phyloP scores from a whole-genome alignment of 2,797 vertebrate genomes.

The Gadopsis marmoratus region DNA sequence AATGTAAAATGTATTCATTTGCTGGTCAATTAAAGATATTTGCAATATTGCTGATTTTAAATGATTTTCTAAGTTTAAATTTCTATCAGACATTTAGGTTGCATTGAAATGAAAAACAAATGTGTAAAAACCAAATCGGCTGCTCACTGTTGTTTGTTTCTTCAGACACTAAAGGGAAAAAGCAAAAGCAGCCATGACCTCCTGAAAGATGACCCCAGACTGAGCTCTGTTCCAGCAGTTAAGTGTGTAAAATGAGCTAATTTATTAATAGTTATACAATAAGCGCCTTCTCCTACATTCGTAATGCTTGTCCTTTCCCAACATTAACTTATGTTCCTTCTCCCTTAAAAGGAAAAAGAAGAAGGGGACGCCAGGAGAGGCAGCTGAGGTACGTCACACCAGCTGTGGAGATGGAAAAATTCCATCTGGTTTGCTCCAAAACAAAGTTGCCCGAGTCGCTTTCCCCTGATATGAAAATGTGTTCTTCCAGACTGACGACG shows the following conservation, averaged over 20 bases:
- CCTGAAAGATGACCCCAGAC: constrained; percentile 93
- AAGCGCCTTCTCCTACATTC: not conserved
- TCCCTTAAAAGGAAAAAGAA: constrained; percentile 58
- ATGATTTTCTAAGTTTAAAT: not conserved
- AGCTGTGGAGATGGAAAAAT: not conserved
- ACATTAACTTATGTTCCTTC: not conserved
- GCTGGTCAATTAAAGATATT: not conserved
- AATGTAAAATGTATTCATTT: not conserved
- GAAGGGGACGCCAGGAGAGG: constrained; percentile 51
- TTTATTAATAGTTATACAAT: not conserved
- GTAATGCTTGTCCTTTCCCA: not conserved
- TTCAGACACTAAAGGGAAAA: constrained; percentile 94
- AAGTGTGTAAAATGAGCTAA: constrained; percentile 79
- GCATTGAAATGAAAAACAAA: not conserved
- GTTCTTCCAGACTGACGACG: constrained; percentile 59
- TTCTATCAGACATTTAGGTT: not conserved
- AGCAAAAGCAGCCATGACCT: constrained; percentile 99
- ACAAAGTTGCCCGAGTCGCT: not conserved
- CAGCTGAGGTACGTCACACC: constrained; percentile 63
- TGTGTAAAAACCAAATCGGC: not conserved
- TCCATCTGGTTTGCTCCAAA: not conserved
- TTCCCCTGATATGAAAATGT: not conserved
- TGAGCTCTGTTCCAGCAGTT: constrained; percentile 94
- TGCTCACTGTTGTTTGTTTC: constrained; percentile 2
- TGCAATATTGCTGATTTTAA: not conserved